Base-by-base conservation (phyloP, 2,113 vertebrate species). In the Brevimyrus niger region DNA sequence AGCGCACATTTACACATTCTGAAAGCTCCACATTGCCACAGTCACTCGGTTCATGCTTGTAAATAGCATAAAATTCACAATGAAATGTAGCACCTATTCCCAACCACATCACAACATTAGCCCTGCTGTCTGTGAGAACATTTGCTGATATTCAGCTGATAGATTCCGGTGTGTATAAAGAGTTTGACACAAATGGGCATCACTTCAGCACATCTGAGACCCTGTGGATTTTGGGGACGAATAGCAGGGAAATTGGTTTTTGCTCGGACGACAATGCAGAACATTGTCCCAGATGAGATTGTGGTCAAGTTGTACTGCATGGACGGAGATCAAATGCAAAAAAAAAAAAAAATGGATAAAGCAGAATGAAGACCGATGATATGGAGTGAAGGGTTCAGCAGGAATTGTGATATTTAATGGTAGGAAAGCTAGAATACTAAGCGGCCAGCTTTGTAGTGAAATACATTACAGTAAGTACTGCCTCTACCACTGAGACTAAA, bases 271-370 rank as follows among this genome's bases (percentile, higher is more conserved):
- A 46, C 88, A 82, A 31, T 42, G 76, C 76, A 55, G 76, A 17
- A 48, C 76, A n/a, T 84, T 44, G 88, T 84, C 51, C 73, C 88
- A 89, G 17, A 83, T 58, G 73, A 84, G 73, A 84, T 46, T 83
- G 48, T 83, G 76, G 50, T 83, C 73, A 80, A 83, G 48, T 27
- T 27, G 69, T 55, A 44, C 51, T 50, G 73, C 44, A 51, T 51
- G 88, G 69, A 53, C 19, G 3, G 15, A 23, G 76, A 84, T 44
- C 31, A 83, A 55, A 69, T 69, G 61, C 61, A 13, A 69, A 69
- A 69, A 65, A 61, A 44, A 80, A 44, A 44, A 44, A 44, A 44
- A 44, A 44, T 42, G 3, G 3, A 83, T n/a, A 55, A 46, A 42
- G 31, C 50, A 87, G 17, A 48, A 55, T 31, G 13, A 58, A 47